A percentile compares a stretch with the other conserved stretches of the same genome.
Evolutionary conservation across 2,797 vertebrate species (phyloP).

Genomic region (Falco peregrinus): DNA sequence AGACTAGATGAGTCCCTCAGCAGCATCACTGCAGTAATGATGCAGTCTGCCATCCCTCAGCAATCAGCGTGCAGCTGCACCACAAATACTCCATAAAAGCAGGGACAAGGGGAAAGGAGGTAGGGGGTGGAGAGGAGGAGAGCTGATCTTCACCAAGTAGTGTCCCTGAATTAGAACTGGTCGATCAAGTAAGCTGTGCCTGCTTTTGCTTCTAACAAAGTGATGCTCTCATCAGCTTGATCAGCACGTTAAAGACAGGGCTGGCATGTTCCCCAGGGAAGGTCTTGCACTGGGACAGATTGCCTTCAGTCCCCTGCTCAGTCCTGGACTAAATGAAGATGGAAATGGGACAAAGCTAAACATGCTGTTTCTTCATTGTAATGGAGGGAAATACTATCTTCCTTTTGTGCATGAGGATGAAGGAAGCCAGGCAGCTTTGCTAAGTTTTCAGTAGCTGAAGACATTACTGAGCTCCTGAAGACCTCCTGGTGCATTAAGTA

Average conservation of each 20-base stretch:
- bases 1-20: neutral
- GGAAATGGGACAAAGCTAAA: neutral
- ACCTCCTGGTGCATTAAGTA: neutral
- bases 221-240: constrained; percentile 14
- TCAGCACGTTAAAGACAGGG: constrained; percentile 59
- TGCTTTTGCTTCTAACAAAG: neutral
- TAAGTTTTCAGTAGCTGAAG: neutral
- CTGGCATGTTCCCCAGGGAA: constrained; percentile 59
- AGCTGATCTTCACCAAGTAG: neutral
- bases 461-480: neutral
- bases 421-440: neutral
- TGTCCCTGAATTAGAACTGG: neutral
- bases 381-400: fast-evolving
- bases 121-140: neutral
- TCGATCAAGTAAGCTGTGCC: neutral
- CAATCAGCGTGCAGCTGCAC: neutral
- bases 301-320: neutral
- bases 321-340: neutral
- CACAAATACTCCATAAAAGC: fast-evolving
- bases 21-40: neutral
- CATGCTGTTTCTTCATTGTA: neutral
- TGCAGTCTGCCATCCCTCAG: neutral
- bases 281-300: constrained; percentile 20
- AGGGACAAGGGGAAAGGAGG: neutral
- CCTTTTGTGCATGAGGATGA: neutral